These are phyloP conservation scores for Benitochromis conjunctus DNA, from an alignment of 2,113 vertebrate genomes.

Conservation along the genomic window DNA sequence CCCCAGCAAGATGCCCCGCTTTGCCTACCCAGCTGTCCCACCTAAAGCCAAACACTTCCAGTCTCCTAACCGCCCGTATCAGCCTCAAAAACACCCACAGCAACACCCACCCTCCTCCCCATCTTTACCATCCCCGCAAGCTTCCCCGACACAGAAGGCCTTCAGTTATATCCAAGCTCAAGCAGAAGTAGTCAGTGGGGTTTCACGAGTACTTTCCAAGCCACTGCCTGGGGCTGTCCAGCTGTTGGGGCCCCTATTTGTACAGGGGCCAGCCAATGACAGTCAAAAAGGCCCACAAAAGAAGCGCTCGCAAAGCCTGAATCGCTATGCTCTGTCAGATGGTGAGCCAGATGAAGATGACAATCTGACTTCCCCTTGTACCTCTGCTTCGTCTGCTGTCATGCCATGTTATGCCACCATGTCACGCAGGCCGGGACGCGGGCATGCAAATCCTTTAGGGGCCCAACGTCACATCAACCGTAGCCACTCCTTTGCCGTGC, in stretches of 20 bases:
- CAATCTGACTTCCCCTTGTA: background rate
- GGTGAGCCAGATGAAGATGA: constrained; percentile 83
- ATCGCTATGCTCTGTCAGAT: constrained; percentile 80
- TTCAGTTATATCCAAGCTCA: constrained; percentile 57
- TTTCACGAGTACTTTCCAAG: constrained; percentile 16
- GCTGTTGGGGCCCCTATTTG: background rate
- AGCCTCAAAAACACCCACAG: constrained; percentile 23
- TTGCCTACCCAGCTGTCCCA: constrained; percentile 57
- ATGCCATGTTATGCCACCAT: constrained; percentile 87
- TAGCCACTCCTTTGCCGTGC: constrained; percentile 85
- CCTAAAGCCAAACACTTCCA: constrained; percentile 46
- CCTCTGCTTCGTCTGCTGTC: constrained; percentile 37
- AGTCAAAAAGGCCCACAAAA: constrained; percentile 56
- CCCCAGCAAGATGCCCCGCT: constrained; percentile 59
- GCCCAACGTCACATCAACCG: constrained; percentile 77
- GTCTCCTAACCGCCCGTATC: constrained; percentile 6
- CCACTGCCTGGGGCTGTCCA: constrained; percentile 41
- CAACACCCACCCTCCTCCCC: constrained; percentile 18
- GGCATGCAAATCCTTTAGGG: background rate
- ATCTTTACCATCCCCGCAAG: constrained; percentile 1
- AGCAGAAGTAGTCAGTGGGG: background rate
- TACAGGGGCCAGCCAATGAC: background rate
- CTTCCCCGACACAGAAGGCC: constrained; percentile 44
- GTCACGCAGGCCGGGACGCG: constrained; percentile 77
- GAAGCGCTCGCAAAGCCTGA: constrained; percentile 86